A percentile compares a stretch with the other conserved stretches of the same genome.
These are phyloP conservation scores for Muschampia plurimacula DNA, from an alignment of 2,888 invertebrate genomes.

Conservation along the genomic window DNA sequence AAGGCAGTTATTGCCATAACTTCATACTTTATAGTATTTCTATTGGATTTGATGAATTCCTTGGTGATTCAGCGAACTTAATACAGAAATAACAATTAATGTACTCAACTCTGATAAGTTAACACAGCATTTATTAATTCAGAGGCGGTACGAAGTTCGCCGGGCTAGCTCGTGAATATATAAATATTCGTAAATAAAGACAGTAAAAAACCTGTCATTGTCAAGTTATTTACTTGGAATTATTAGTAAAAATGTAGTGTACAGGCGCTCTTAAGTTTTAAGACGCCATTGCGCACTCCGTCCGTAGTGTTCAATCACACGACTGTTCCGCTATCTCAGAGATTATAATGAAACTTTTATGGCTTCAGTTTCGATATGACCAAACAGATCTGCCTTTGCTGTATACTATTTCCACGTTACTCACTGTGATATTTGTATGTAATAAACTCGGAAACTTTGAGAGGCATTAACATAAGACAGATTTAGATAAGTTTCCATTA, in stretches of 20 bases:
- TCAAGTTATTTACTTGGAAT: no score
- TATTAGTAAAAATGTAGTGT: slow-evolving; percentile 7
- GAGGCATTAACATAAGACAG: not conserved
- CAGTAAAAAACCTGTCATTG: no score
- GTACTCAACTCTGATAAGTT: no score
- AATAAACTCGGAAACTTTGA: not conserved
- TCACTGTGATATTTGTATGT: slow-evolving; percentile 1
- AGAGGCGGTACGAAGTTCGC: no score
- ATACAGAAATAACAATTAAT: no score
- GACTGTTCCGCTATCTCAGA: slow-evolving; percentile 78
- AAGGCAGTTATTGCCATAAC: no score
- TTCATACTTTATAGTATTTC: no score
- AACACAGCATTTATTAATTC: no score
- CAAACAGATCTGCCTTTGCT: slow-evolving; percentile 50
- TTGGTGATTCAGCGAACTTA: no score
- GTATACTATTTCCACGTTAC: slow-evolving; percentile 7
- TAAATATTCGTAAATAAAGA: no score
- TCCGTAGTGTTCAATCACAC: slow-evolving; percentile 73
- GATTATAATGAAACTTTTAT: slow-evolving; percentile 83
- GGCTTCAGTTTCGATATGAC: slow-evolving; percentile 67
- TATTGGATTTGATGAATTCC: no score
- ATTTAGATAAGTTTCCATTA: not conserved
- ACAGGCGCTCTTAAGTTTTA: slow-evolving; percentile 26
- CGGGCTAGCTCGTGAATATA: no score
- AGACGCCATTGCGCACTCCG: slow-evolving; percentile 60